Evolutionary conservation across 2,888 invertebrate species (phyloP).

Genomic region (Lasioglossum morio): DNA sequence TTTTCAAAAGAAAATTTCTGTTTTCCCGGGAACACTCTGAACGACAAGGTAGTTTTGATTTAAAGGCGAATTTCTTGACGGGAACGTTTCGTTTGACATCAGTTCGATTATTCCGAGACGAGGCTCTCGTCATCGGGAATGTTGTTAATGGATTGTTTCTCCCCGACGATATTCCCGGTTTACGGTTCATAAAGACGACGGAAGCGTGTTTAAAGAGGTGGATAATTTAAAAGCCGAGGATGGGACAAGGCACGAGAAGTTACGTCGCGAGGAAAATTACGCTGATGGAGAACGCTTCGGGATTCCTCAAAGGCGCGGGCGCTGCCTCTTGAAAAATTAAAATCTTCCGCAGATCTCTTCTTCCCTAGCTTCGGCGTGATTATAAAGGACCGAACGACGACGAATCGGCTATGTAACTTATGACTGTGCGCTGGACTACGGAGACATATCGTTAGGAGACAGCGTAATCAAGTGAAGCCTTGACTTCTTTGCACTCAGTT

Average conservation of each 20-base stretch:
- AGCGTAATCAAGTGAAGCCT: background rate
- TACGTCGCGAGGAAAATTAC: constrained; percentile 59
- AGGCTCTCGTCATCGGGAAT: constrained; percentile 32
- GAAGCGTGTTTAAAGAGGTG: constrained; percentile 50
- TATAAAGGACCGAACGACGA: background rate
- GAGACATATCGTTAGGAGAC: background rate
- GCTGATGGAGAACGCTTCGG: constrained; percentile 52
- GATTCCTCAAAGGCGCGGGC: constrained; percentile 32
- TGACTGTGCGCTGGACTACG: background rate
- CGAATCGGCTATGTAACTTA: background rate
- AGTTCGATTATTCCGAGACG: constrained; percentile 10
- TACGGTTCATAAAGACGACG: constrained; percentile 35
- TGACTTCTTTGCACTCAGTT: background rate
- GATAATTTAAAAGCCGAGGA: constrained; percentile 54
- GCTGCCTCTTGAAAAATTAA: constrained; percentile 48
- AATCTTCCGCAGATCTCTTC: constrained; percentile 25
- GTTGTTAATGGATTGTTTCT: constrained; percentile 57
- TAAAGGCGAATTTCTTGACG: background rate
- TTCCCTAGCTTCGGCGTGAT: background rate
- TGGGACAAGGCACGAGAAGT: constrained; percentile 26
- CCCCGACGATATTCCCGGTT: constrained; percentile 39
- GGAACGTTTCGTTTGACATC: background rate
- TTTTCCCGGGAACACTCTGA: no score
- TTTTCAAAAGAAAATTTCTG: background rate
- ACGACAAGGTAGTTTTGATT: no score